Base-by-base conservation (phyloP, 2,797 vertebrate genomes). In the Gallinago solitaria region DNA sequence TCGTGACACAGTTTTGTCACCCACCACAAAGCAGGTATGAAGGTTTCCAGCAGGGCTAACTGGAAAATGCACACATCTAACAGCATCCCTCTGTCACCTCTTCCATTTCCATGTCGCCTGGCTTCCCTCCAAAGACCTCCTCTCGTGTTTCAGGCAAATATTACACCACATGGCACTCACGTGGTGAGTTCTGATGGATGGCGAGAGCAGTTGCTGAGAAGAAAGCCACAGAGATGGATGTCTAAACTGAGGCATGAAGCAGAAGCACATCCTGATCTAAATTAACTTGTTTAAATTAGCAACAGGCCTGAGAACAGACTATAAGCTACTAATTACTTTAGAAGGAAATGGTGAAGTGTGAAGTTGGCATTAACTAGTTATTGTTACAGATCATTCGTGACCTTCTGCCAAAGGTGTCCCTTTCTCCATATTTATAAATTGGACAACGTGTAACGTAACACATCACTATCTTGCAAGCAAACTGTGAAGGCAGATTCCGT, bases 171-270 rank as follows among this genome's bases (percentile, higher is more conserved):
- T 96, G 94, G 92, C 94, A 73, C 84, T 96, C 95, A 96, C 87
- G 69, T 14, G 91, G 92, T 92, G 84, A 47, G 25, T 32, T 69
- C 92, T 97, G 95, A 97, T 96, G 95, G 93, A 97, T 97, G 89
- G 87, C 92, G 68, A 96, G 53, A 96, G 95, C 95, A 97, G 95
- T 96, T 96, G 95, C 84, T 95, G 90, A 95, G 95, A 89, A 93
- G 89, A 91, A 95, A 92, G 75, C 87, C 76, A 81, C 60, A 47
- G 94, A 81, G 79, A 47, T 85, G 90, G 87, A 65, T 94, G 89
- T 43, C 95, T 92, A 92, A 95, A 97, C 89, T 74, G 78, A 79
- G 93, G 84, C 89, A 96, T 32, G 78, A 48, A 91, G 79, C 65
- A 93, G 84, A 51, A 83, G 60, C 81, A 87, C 75, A 76, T 83